Conservation (phyloP, 2,113 vertebrate genomes). For the Cepphus grylle region DNA sequence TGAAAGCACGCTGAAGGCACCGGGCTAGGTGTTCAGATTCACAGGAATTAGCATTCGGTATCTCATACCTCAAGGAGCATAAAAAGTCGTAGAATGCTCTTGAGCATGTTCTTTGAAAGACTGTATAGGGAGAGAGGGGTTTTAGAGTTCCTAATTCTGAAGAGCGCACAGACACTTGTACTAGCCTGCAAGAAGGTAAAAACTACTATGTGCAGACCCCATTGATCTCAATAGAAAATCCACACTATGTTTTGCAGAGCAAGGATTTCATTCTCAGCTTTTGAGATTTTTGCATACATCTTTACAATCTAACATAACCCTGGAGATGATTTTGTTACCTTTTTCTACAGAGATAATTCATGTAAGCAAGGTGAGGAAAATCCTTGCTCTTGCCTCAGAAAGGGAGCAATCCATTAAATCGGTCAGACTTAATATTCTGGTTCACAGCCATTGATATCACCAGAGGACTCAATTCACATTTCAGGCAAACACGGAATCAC, state of each 20-base stretch:
- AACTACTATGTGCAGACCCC: fast-evolving
- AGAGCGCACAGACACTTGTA: neutral
- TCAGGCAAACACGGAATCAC: neutral
- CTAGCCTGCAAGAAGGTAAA: neutral
- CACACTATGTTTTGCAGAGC: neutral
- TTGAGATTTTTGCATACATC: neutral
- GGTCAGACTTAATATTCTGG: neutral
- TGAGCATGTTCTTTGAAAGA: neutral
- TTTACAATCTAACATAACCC: neutral
- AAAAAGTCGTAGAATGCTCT: neutral
- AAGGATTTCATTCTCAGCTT: neutral
- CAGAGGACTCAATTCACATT: neutral
- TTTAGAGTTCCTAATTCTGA: neutral
- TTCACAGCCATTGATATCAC: fast-evolving
- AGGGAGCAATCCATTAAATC: neutral
- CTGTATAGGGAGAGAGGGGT: neutral
- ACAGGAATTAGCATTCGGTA: neutral
- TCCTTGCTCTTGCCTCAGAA: neutral
- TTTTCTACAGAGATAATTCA: neutral
- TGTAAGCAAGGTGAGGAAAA: neutral
- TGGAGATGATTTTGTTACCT: neutral
- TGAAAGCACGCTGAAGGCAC: neutral
- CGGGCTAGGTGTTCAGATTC: neutral
- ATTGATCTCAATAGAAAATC: neutral
- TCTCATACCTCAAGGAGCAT: neutral